Percentiles rank a stretch among this genome's conserved stretches.
These are phyloP conservation scores for Stomorhina lunata DNA, from an alignment of 2,888 invertebrate species.

Conservation along the genomic window DNA sequence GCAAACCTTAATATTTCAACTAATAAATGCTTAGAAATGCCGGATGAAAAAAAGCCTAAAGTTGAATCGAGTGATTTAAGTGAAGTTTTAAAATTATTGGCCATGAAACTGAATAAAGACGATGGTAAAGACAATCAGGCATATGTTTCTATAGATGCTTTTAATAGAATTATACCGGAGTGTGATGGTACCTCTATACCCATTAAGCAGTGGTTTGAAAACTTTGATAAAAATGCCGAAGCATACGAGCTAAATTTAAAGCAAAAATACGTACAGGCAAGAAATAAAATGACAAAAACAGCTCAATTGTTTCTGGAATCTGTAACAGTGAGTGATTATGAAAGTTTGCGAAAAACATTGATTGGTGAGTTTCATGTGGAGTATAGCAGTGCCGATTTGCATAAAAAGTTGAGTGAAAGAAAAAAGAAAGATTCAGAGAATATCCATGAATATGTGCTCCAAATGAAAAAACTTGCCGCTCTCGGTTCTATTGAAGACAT, in stretches of 20 bases:
- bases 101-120: not conserved
- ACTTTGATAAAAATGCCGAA: slow-evolving; percentile 40
- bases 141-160: not conserved
- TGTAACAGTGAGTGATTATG: slow-evolving; percentile 28
- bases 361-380: slow-evolving; percentile 41
- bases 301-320: slow-evolving; percentile 59
- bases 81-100: not conserved
- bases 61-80: not conserved
- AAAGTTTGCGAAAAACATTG: not conserved
- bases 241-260: slow-evolving; percentile 40
- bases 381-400: slow-evolving; percentile 43
- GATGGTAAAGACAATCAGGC: not conserved
- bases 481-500: slow-evolving; percentile 32
- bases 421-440: slow-evolving; percentile 42
- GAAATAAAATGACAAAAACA: slow-evolving; percentile 58
- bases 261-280: slow-evolving; percentile 61
- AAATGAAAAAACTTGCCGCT: slow-evolving; percentile 52
- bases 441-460: slow-evolving; percentile 51
- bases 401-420: slow-evolving; percentile 43
- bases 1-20: not conserved
- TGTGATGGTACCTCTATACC: slow-evolving; percentile 41
- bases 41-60: not conserved
- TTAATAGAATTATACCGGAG: slow-evolving; percentile 29
- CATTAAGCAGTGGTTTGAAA: slow-evolving; percentile 21
- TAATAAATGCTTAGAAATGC: not conserved